A percentile compares a stretch with the other conserved stretches of the same genome.
phyloP scores from a whole-genome alignment of 2,113 vertebrate genomes.

The Vulpes ferrilata region DNA sequence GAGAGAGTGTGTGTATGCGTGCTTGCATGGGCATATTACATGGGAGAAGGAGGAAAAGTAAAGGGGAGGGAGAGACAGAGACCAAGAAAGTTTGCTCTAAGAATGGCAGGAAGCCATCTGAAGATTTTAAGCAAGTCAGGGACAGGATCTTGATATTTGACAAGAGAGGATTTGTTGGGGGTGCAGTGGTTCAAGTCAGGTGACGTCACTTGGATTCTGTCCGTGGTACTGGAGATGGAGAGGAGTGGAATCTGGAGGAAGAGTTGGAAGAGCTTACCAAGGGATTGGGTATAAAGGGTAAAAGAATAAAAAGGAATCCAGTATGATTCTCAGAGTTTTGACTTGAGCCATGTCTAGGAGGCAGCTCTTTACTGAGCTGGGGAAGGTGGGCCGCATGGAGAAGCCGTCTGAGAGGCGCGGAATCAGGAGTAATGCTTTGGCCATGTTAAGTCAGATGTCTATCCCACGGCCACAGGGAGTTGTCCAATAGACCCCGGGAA shows the following conservation, averaged over 20 bases:
- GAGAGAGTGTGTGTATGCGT: no score
- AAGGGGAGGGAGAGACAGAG: not conserved
- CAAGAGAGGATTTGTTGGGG: not conserved
- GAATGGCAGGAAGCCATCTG: not conserved
- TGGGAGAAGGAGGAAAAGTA: not conserved
- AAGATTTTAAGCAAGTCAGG: not conserved
- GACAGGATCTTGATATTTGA: not conserved
- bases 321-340: not conserved
- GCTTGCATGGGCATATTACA: no score
- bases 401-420: not conserved
- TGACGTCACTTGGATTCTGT: not conserved
- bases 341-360: not conserved
- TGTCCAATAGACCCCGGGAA: not conserved
- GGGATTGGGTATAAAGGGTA: not conserved
- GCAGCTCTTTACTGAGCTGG: not conserved
- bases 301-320: not conserved
- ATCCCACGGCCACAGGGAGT: not conserved
- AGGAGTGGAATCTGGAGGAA: not conserved
- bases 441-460: not conserved
- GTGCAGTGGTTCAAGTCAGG: not conserved
- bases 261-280: not conserved
- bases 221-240: not conserved
- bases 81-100: not conserved
- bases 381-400: not conserved
- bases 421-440: not conserved